phyloP scores from a whole-genome alignment of 2,888 invertebrate genomes.

The Hyalella azteca region DNA sequence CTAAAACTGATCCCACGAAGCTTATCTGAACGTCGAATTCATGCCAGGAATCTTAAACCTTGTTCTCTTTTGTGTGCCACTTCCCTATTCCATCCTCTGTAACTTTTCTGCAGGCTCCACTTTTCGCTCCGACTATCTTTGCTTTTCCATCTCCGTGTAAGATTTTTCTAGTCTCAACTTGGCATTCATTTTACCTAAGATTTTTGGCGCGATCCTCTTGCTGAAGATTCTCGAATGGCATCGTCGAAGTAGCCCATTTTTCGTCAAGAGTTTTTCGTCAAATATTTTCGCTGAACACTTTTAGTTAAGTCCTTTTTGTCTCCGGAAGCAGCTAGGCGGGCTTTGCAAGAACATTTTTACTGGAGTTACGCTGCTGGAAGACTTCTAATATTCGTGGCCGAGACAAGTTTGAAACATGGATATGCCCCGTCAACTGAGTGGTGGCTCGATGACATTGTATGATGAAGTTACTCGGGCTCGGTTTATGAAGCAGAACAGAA shows the following conservation, averaged over 20 bases:
- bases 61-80: conserved; percentile 30
- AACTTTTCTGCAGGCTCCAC: conserved; percentile 27
- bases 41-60: not conserved
- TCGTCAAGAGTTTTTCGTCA: conserved; percentile 36
- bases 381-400: conserved; percentile 26
- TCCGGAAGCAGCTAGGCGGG: conserved; percentile 35
- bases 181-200: conserved; percentile 37
- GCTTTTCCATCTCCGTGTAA: conserved; percentile 35
- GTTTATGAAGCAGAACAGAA: no score
- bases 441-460: no score
- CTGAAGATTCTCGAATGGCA: conserved; percentile 36
- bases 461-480: no score
- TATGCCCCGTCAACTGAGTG: no score
- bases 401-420: conserved; percentile 19
- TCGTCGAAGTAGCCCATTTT: conserved; percentile 37
- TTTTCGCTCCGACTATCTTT: conserved; percentile 28
- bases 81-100: conserved; percentile 28
- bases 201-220: conserved; percentile 31
- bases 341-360: conserved; percentile 30
- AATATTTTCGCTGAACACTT: conserved; percentile 33
- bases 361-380: conserved; percentile 21
- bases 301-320: conserved; percentile 37
- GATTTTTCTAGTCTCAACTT: conserved; percentile 35
- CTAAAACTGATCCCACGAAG: conserved; percentile 35
- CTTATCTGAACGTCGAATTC: conserved; percentile 35